These are phyloP conservation scores for Arrhamphus sclerolepis DNA, from an alignment of 2,797 vertebrate genomes.

Conservation along the genomic window DNA sequence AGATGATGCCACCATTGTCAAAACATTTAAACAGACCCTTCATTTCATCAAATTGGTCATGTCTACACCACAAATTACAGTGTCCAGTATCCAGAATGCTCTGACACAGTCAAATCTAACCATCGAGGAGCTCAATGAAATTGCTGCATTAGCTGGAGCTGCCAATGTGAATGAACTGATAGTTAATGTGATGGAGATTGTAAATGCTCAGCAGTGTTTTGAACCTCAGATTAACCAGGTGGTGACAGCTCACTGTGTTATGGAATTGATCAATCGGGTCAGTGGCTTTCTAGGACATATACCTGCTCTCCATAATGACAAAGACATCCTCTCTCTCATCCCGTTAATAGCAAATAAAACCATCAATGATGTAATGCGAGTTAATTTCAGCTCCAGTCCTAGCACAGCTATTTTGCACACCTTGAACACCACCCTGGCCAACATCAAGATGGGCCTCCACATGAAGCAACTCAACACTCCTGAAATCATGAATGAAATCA, in stretches of 20 bases:
- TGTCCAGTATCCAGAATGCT: conserved; percentile 57
- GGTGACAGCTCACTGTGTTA: conserved; percentile 58
- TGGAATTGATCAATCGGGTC: conserved; percentile 56
- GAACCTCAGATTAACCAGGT: conserved; percentile 32
- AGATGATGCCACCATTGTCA: conserved; percentile 37
- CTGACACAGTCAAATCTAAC: conserved; percentile 75
- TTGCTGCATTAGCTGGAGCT: conserved; percentile 50
- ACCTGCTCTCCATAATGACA: conserved; percentile 55
- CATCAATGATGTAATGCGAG: conserved; percentile 33
- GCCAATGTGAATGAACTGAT: conserved; percentile 55
- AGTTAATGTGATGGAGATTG: conserved; percentile 48
- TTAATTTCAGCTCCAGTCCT: conserved; percentile 38
- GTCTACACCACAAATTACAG: conserved; percentile 53
- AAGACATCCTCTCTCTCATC: conserved; percentile 57
- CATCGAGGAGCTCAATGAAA: conserved; percentile 59
- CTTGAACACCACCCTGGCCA: conserved; percentile 56
- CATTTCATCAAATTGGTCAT: conserved; percentile 64
- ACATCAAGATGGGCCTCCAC: conserved; percentile 69
- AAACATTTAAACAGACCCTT: conserved; percentile 57
- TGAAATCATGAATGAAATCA: conserved; percentile 72
- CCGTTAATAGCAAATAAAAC: conserved; percentile 51
- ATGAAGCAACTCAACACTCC: conserved; percentile 55
- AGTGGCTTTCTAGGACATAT: conserved; percentile 53
- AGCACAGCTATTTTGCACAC: conserved; percentile 29
- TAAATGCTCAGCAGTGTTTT: conserved; percentile 65